Evolutionary conservation across 1,140 invertebrate species (phyloP).

Genomic region (Archivesica marissinica): DNA sequence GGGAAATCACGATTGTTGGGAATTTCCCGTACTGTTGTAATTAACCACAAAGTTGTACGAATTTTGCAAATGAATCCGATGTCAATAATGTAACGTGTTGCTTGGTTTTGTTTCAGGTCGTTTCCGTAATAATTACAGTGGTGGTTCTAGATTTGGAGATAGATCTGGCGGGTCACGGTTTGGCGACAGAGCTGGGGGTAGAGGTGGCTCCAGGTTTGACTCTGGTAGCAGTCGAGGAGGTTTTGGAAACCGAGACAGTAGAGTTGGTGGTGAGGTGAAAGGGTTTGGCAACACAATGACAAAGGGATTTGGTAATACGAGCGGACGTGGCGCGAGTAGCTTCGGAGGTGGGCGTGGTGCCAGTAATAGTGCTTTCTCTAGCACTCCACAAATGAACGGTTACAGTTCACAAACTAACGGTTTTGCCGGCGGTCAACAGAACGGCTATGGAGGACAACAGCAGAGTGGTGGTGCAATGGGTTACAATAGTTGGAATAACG

Average conservation of each 20-base stretch:
- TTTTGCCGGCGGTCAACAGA: background rate
- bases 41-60: no score
- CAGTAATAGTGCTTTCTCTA: background rate
- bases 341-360: background rate
- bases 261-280: slow-evolving; percentile 41
- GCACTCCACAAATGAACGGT: slow-evolving; percentile 6
- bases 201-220: slow-evolving; percentile 59
- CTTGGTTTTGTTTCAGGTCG: slow-evolving; percentile 16
- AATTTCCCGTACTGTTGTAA: no score
- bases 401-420: slow-evolving; percentile 5
- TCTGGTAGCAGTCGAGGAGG: slow-evolving; percentile 45
- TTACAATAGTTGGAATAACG: background rate
- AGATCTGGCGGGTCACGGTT: slow-evolving; percentile 1
- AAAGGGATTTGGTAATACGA: background rate
- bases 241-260: slow-evolving; percentile 50
- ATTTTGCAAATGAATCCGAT: no score
- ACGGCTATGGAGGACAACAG: background rate
- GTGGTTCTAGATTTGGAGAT: slow-evolving; percentile 22
- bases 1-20: no score
- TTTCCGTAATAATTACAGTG: background rate
- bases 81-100: no score
- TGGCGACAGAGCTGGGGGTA: slow-evolving; percentile 34
- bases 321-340: background rate
- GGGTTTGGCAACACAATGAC: slow-evolving; percentile 54
- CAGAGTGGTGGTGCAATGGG: background rate